Evolutionary conservation across 1,140 invertebrate species (phyloP).

Genomic region (Choristoneura fumiferana): DNA sequence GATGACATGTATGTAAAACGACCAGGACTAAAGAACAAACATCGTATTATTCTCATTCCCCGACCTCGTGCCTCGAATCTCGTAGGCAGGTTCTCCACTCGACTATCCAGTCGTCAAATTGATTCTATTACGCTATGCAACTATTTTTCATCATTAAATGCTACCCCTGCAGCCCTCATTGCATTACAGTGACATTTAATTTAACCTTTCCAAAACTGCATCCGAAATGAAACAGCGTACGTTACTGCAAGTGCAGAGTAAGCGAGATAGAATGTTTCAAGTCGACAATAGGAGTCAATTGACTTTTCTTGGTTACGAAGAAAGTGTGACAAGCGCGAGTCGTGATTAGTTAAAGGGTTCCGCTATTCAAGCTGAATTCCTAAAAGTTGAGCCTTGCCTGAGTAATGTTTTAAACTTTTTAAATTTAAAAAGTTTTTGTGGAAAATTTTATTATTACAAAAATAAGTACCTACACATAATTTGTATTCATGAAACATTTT

Average conservation of each 20-base stretch:
- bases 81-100: no score
- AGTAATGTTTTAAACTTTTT: background rate
- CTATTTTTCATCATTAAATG: conserved; percentile 23
- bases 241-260: background rate
- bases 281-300: background rate
- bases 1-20: no score
- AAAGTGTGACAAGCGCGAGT: conserved; percentile 1
- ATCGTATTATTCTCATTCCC: no score
- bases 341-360: background rate
- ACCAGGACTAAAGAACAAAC: no score
- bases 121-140: conserved; percentile 10
- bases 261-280: background rate
- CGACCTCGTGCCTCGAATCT: no score
- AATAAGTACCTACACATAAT: background rate
- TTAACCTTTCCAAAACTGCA: background rate
- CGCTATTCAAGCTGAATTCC: no score
- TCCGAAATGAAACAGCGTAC: background rate
- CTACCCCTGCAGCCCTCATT: background rate
- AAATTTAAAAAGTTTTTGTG: background rate
- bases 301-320: background rate
- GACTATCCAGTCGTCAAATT: no score
- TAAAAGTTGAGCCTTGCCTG: background rate
- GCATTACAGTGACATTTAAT: conserved; percentile 8
- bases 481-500: no score
- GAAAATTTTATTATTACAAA: background rate